phyloP scores from a whole-genome alignment of 2,888 invertebrate species.

The Eilema caniola region DNA sequence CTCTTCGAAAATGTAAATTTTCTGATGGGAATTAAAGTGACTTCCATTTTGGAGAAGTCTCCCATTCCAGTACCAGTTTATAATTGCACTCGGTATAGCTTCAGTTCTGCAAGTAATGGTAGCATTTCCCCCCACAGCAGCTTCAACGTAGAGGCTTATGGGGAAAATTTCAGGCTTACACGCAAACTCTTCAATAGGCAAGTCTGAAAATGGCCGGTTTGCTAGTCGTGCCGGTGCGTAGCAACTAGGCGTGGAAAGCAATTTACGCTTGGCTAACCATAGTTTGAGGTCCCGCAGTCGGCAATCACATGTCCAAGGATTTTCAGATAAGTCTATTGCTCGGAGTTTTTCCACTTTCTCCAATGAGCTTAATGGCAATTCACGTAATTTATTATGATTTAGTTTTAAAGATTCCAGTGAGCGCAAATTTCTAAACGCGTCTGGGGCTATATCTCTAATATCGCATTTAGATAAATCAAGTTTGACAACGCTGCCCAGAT shows the following conservation, averaged over 20 bases:
- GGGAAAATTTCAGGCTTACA: constrained; percentile 94
- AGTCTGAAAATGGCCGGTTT: constrained; percentile 91
- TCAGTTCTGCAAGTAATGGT: constrained; percentile 94
- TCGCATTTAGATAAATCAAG: constrained; percentile 94
- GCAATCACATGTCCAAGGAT: constrained; percentile 96
- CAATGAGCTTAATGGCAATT: constrained; percentile 90
- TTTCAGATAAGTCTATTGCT: constrained; percentile 94
- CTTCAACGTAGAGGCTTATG: constrained; percentile 92
- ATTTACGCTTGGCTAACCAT: constrained; percentile 93
- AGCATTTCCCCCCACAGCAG: constrained; percentile 93
- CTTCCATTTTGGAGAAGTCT: constrained; percentile 92
- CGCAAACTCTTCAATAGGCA: constrained; percentile 94
- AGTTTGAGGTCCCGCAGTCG: constrained; percentile 92
- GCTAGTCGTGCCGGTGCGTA: constrained; percentile 90
- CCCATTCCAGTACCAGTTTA: constrained; percentile 96
- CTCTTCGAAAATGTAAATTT: constrained; percentile 91
- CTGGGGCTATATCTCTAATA: constrained; percentile 91
- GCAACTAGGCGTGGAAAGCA: constrained; percentile 93
- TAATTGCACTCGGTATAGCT: constrained; percentile 92
- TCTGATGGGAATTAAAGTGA: constrained; percentile 92
- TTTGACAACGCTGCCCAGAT: constrained; percentile 92
- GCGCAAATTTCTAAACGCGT: constrained; percentile 91
- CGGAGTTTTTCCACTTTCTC: constrained; percentile 91
- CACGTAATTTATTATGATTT: constrained; percentile 93
- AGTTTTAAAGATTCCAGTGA: constrained; percentile 92